Base-by-base conservation (phyloP, 35 echinoderm and acorn worm species). In the Apostichopus japonicus region DNA sequence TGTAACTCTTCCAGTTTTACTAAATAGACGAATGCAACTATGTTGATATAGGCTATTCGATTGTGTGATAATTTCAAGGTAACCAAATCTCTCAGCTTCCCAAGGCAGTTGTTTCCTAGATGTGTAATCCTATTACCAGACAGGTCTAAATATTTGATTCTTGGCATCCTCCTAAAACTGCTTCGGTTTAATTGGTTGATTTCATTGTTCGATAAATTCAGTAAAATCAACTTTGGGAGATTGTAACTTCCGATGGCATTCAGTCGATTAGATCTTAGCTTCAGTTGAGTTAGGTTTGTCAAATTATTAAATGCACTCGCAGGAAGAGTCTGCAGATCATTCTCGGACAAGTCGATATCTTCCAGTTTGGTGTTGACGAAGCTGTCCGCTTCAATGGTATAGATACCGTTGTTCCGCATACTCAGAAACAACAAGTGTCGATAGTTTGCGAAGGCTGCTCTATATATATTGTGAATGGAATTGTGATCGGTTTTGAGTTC, bases 11-110 rank as follows among this genome's bases (percentile, higher is more conserved):
- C 4, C 11, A 84, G 81, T 3, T 58, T 22, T 51, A 0, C 17
- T 21, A 84, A n/a, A 51, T 23, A 58, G 5, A 6, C 27, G 57
- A 84, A 84, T 84, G 81, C 81, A 5, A 7, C 19, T 16, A 1
- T 6, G 24, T 84, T 84, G 13, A 84, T 84, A 24, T 6, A 2
- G 4, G 17, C 15, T 57, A 84, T 84, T 19, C 57, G 17, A 84
- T 84, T 84, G 17, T 58, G 13, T 84, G 81, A 84, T 16, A 84
- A 57, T 57, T 19, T 58, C 81, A 84, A n/a, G 16, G 55, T 57
- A 1, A 84, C 17, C 23, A 84, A 84, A 23, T 57, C n/a, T 17
- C 0, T 55, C 55, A 84, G 54, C 1, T 58, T 58, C 56, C 81
- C 81, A 84, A 84, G 81, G 57, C 27, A 59, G 15, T 57, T 84